These are phyloP conservation scores for Dromaius novaehollandiae DNA, from an alignment of 2,113 vertebrate species.

Conservation along the genomic window DNA sequence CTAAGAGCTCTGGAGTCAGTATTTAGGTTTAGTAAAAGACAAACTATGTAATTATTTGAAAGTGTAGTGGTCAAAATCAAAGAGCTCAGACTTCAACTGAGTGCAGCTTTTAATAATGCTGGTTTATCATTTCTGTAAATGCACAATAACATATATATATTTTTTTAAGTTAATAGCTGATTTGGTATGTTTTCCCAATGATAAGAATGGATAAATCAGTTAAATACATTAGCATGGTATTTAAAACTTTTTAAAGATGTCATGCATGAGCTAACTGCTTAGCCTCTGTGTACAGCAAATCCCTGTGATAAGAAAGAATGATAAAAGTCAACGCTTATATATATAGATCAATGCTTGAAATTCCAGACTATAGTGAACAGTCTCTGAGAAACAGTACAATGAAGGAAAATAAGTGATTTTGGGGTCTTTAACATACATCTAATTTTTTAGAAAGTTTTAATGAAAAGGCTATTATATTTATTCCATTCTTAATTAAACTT, in stretches of 20 bases:
- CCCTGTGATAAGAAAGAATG: conserved; percentile 1
- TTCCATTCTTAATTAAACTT: background rate
- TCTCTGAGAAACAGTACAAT: background rate
- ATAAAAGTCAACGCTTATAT: conserved; percentile 45
- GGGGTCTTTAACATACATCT: background rate
- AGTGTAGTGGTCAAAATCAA: background rate
- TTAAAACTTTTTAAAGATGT: background rate
- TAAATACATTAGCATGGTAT: background rate
- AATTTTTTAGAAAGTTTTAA: background rate
- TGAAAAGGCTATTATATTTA: background rate
- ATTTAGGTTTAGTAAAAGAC: background rate
- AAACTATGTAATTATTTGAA: background rate
- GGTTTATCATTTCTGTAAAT: background rate
- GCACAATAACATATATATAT: background rate
- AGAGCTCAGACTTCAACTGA: background rate
- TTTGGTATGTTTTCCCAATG: background rate
- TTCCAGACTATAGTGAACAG: background rate
- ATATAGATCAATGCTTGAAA: conserved; percentile 33
- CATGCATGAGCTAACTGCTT: background rate
- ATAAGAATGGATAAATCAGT: background rate
- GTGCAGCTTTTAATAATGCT: background rate
- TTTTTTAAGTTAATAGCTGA: background rate
- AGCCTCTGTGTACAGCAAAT: background rate
- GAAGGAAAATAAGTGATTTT: background rate
- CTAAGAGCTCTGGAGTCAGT: background rate